Evolutionary conservation across 23 tunicate species (phyloP).

Genomic region (Trididemnum clinides): DNA sequence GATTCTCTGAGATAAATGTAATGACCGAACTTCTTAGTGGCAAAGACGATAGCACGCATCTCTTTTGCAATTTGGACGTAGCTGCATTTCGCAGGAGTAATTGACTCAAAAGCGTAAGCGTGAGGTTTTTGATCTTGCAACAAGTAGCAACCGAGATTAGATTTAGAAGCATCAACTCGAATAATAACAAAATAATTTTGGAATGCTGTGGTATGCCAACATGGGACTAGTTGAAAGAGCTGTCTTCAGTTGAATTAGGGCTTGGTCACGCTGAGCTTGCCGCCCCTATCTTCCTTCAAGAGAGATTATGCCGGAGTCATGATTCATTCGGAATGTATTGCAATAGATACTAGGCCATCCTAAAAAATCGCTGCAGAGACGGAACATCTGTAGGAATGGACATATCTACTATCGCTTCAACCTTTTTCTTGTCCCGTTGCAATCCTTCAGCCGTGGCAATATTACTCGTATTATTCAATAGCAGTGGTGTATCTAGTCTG

Average conservation of each 20-base stretch:
- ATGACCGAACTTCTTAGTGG: not conserved
- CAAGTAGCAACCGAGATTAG: constrained; percentile 3
- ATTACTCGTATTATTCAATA: not conserved
- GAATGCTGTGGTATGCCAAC: not conserved
- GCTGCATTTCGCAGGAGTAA: constrained; percentile 8
- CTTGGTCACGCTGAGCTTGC: not conserved
- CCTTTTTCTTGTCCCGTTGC: constrained; percentile 15
- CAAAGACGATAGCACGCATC: not conserved
- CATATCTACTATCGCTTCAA: constrained; percentile 14
- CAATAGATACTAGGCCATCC: constrained; percentile 10
- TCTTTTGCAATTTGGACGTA: constrained; percentile 1
- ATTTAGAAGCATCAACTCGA: constrained; percentile 18
- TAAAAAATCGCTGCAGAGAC: constrained; percentile 14
- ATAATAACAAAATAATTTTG: not conserved
- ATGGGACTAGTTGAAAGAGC: not conserved
- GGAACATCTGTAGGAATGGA: not conserved
- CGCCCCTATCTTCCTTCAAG: not conserved
- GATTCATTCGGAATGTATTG: not conserved
- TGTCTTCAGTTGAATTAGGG: not conserved
- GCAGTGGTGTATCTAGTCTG: no score
- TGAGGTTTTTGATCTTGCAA: not conserved
- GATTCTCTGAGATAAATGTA: not conserved
- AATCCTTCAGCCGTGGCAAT: not conserved
- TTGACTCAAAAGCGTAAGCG: constrained; percentile 7
- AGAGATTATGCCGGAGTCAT: not conserved